phyloP scores from a whole-genome alignment of 2,797 vertebrate genomes.

The Rhadinocentrus ornatus region DNA sequence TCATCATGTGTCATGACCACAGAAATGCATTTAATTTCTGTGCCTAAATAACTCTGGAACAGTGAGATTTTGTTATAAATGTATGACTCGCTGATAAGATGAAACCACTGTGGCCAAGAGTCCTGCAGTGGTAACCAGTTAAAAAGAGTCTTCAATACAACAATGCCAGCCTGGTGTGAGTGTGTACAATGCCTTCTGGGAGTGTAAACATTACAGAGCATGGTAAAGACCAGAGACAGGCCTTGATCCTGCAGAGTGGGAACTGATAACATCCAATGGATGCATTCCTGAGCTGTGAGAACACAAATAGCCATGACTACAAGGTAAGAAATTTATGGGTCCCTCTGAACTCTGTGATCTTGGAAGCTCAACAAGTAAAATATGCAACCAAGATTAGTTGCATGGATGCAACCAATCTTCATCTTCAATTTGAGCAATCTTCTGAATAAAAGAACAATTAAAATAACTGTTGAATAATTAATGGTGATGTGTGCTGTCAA shows the following conservation, averaged over 20 bases:
- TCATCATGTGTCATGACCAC: slow-evolving; percentile 28
- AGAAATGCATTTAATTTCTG: slow-evolving; percentile 13
- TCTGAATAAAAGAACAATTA: background rate
- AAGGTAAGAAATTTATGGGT: slow-evolving; percentile 67
- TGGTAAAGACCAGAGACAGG: slow-evolving; percentile 55
- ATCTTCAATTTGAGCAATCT: background rate
- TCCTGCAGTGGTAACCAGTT: slow-evolving; percentile 24
- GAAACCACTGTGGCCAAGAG: slow-evolving; percentile 7
- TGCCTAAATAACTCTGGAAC: background rate
- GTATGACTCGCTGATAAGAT: background rate
- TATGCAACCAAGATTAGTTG: slow-evolving; percentile 22
- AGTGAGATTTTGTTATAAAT: slow-evolving; percentile 1
- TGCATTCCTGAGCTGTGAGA: slow-evolving; percentile 75
- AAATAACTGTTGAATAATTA: background rate
- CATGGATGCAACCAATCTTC: background rate
- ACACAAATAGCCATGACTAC: slow-evolving; percentile 64
- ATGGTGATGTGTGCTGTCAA: background rate
- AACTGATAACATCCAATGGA: slow-evolving; percentile 76
- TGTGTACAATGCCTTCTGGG: slow-evolving; percentile 33
- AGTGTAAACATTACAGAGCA: slow-evolving; percentile 60
- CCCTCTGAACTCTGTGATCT: slow-evolving; percentile 24
- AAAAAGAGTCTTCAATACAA: slow-evolving; percentile 11
- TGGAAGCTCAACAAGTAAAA: slow-evolving; percentile 20
- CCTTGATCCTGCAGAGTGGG: slow-evolving; percentile 75
- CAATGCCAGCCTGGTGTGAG: slow-evolving; percentile 2